These are phyloP conservation scores for Ochropleura plecta DNA, from an alignment of 2,888 invertebrate genomes.

Conservation along the genomic window DNA sequence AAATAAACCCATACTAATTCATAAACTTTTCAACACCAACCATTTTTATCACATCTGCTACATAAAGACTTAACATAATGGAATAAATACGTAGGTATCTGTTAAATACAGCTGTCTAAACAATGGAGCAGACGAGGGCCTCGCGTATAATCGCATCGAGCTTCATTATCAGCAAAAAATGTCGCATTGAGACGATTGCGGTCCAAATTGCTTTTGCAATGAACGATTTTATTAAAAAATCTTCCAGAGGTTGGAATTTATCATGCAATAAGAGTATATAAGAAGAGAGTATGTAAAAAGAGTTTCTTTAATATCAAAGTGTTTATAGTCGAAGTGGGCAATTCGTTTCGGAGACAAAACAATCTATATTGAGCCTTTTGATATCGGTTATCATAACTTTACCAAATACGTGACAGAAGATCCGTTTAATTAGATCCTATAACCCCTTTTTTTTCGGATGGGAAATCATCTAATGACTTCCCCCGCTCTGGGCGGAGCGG, in stretches of 20 bases:
- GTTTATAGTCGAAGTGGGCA: neutral
- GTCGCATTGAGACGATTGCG: slow-evolving; percentile 33
- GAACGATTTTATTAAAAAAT: slow-evolving; percentile 44
- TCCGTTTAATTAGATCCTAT: neutral
- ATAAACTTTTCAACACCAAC: neutral
- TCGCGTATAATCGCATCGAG: slow-evolving; percentile 24
- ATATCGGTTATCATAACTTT: neutral
- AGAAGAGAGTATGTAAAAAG: no score
- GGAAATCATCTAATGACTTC: no score
- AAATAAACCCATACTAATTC: neutral
- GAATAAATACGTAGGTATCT: slow-evolving; percentile 31
- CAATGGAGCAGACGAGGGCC: slow-evolving; percentile 53
- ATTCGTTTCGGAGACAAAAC: neutral
- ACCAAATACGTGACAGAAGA: neutral
- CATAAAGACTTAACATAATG: slow-evolving; percentile 22
- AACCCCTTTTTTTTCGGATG: no score
- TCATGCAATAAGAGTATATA: neutral
- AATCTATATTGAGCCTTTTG: neutral
- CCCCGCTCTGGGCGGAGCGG: no score
- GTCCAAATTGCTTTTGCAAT: slow-evolving; percentile 56
- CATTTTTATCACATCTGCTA: slow-evolving; percentile 14
- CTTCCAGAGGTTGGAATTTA: slow-evolving; percentile 2
- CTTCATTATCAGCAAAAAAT: slow-evolving; percentile 58
- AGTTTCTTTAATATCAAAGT: neutral
- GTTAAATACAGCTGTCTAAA: slow-evolving; percentile 69